phyloP scores from a whole-genome alignment of 2,797 vertebrate genomes.

The Enteromius afrohamiltoni region DNA sequence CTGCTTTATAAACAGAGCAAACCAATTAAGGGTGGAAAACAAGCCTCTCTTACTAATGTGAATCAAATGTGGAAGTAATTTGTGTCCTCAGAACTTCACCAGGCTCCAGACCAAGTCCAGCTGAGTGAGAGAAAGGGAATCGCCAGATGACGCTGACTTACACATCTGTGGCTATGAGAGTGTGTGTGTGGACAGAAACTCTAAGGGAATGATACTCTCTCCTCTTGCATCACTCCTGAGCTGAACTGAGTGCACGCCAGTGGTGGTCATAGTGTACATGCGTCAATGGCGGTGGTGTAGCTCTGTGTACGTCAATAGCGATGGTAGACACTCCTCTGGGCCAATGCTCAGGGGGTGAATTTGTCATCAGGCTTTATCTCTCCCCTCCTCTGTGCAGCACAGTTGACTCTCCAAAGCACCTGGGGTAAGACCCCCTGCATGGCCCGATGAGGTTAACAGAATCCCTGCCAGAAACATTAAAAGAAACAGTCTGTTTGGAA shows the following conservation, averaged over 20 bases:
- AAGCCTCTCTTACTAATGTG: slow-evolving; percentile 54
- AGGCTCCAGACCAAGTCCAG: slow-evolving; percentile 64
- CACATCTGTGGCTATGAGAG: slow-evolving; percentile 31
- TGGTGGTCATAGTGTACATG: slow-evolving; percentile 48
- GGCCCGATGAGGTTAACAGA: slow-evolving; percentile 24
- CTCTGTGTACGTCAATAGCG: slow-evolving; percentile 54
- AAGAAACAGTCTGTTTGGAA: slow-evolving; percentile 38
- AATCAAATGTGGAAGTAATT: slow-evolving; percentile 75
- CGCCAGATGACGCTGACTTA: slow-evolving; percentile 48
- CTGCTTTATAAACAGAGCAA: slow-evolving; percentile 52
- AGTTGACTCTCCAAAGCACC: slow-evolving; percentile 33
- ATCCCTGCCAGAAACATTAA: slow-evolving; percentile 43
- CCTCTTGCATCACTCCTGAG: slow-evolving; percentile 49
- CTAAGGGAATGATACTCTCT: slow-evolving; percentile 40
- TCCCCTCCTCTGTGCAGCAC: slow-evolving; percentile 21
- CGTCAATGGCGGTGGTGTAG: slow-evolving; percentile 51
- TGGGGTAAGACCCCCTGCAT: slow-evolving; percentile 34
- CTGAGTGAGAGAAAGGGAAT: slow-evolving; percentile 60
- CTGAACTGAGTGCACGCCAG: slow-evolving; percentile 22
- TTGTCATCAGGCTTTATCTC: slow-evolving; percentile 56
- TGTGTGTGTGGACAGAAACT: slow-evolving; percentile 17
- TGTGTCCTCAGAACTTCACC: slow-evolving; percentile 57
- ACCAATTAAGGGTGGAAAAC: slow-evolving; percentile 51
- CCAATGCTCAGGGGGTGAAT: slow-evolving; percentile 46
- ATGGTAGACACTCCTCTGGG: slow-evolving; percentile 39